Base-by-base conservation (phyloP, 2,888 invertebrate species). In the Augiades crinisus region DNA sequence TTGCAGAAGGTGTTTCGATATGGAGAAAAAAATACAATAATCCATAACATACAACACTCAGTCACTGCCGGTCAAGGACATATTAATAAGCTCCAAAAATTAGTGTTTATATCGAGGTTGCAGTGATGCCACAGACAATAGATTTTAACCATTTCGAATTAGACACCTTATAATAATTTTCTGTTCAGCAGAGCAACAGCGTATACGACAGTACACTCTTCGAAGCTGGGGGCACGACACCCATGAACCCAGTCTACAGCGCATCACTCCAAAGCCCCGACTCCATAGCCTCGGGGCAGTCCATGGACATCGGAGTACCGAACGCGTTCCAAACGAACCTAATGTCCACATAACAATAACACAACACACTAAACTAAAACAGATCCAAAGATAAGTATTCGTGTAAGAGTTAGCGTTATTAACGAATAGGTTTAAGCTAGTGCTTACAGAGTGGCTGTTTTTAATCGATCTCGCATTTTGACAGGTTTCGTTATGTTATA, bases 171-270 rank as follows among this genome's bases (percentile, higher is more conserved):
- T n/a, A 19, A 7, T 5, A 21, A 16, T 2, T 47, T 16, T 19
- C 22, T 14, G 69, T 63, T 31, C 67, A 81, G 79, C 86, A 94
- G 93, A 93, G 92, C 67, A 93, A 93, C 87, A 93, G 93, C 72
- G 92, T 93, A 53, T 94, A 94, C 72, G 94, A 94, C 78, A 94
- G 93, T 69, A 94, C 94, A 50, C 90, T 94, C 59, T 93, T 94
- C 77, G 93, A 93, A 70, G 91, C 91, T 14, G 92, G 92, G 49
- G 92, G 92, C 58, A 82, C 91, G 3, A 92, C 93, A 1, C 93
- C 93, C 1, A 91, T 92, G 81, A 92, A 93, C 67, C 93, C 93
- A 0, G 85, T 92, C 24, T 93, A 94, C 75, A 92, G 93, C 63
- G 93, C 94, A 10, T 94, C 94, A 0, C 85, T 94, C 6, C 94